phyloP scores from a whole-genome alignment of 2,888 invertebrate genomes.

The Sinotaia quadrata region DNA sequence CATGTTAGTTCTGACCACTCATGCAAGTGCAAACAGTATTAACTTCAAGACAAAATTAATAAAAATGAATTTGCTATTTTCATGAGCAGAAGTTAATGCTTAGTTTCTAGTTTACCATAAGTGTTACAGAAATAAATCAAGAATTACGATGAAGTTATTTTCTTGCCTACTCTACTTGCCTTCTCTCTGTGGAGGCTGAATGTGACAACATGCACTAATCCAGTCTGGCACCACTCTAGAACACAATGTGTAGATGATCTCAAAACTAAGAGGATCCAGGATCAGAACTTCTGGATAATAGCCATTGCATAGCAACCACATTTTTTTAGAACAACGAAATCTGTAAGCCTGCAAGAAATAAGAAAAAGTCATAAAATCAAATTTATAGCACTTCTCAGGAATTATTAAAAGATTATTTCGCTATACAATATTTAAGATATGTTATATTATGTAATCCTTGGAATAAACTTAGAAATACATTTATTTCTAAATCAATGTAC shows the following conservation, averaged over 20 bases:
- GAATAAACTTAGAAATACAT: too few relatives aligned
- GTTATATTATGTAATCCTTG: too few relatives aligned
- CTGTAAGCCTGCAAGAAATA: slow-evolving; percentile 84
- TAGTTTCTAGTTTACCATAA: neutral
- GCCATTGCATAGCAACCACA: slow-evolving; percentile 93
- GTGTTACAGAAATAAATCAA: neutral
- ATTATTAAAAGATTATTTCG: too few relatives aligned
- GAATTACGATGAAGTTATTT: neutral
- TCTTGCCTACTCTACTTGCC: slow-evolving; percentile 72
- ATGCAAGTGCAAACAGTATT: too few relatives aligned
- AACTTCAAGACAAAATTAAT: too few relatives aligned
- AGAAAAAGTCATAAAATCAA: too few relatives aligned
- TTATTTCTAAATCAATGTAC: too few relatives aligned
- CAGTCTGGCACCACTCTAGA: slow-evolving; percentile 98
- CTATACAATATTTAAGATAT: too few relatives aligned
- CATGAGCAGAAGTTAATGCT: too few relatives aligned
- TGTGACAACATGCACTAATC: slow-evolving; percentile 95
- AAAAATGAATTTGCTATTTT: too few relatives aligned
- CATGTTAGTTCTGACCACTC: too few relatives aligned
- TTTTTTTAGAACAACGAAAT: slow-evolving; percentile 84
- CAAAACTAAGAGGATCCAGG: slow-evolving; percentile 96
- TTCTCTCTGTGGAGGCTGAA: slow-evolving; percentile 79
- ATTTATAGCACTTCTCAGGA: too few relatives aligned
- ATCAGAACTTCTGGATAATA: slow-evolving; percentile 98
- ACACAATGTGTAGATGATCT: slow-evolving; percentile 90